Evolutionary conservation across 2,113 vertebrate species (phyloP).

Genomic region (Oreotrochilus melanogaster): DNA sequence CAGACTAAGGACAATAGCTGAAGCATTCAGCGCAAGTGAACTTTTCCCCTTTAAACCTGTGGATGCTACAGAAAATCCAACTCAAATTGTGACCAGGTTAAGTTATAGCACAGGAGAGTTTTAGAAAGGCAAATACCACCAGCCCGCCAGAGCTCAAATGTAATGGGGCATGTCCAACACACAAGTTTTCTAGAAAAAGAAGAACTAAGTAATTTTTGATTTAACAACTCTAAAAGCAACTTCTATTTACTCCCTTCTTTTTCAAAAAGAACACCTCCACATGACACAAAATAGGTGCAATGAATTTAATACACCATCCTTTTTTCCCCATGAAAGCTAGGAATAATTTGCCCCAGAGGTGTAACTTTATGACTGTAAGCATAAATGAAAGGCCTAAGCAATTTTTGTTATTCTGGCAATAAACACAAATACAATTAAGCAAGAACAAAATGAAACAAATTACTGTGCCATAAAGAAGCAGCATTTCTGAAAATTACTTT

Average conservation of each 20-base stretch:
- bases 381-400: not conserved
- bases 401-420: conserved; percentile 5
- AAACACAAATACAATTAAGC: conserved; percentile 47
- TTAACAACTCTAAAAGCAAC: not conserved
- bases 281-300: not conserved
- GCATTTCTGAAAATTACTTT: conserved; percentile 33
- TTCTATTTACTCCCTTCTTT: not conserved
- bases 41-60: conserved; percentile 48
- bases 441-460: conserved; percentile 42
- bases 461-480: not conserved
- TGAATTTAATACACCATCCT: not conserved
- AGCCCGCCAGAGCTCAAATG: not conserved
- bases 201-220: not conserved
- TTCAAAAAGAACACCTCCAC: not conserved
- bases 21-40: not conserved
- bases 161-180: not conserved
- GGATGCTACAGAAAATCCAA: not conserved
- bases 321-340: not conserved
- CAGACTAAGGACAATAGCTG: not conserved
- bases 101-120: not conserved
- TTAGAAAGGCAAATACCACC: not conserved
- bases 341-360: not conserved
- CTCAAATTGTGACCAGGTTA: not conserved
- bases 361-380: not conserved
- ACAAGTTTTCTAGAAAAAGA: not conserved